These are phyloP conservation scores for Pseudachorutes palmiensis DNA, from an alignment of 1,140 invertebrate species.

Conservation along the genomic window DNA sequence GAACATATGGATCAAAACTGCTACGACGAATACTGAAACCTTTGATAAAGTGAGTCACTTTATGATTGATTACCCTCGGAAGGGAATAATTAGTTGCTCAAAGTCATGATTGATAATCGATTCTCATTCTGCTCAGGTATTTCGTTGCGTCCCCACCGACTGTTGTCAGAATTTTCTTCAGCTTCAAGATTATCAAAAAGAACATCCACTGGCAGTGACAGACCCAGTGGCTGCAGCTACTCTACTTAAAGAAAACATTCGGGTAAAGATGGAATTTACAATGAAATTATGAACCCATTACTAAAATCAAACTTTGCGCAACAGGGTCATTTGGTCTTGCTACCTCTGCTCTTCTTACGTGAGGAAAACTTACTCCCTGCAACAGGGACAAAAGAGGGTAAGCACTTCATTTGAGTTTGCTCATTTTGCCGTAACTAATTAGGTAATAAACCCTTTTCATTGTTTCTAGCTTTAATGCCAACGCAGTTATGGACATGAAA, in stretches of 20 bases:
- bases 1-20: constrained; percentile 67
- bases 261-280: constrained; percentile 44
- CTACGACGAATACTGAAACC: constrained; percentile 69
- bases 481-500: constrained; percentile 46
- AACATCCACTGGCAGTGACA: constrained; percentile 53
- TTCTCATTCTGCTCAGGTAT: constrained; percentile 48
- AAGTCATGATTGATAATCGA: background rate
- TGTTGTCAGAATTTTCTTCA: constrained; percentile 62
- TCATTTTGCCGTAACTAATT: background rate
- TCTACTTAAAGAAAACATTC: constrained; percentile 58
- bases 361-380: constrained; percentile 71
- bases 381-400: constrained; percentile 64
- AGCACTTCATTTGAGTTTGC: no score
- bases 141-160: constrained; percentile 75
- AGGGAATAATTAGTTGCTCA: no score
- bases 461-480: constrained; percentile 42
- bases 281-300: background rate
- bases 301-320: constrained; percentile 34
- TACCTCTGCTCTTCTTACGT: constrained; percentile 76
- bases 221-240: constrained; percentile 61
- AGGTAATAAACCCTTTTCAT: background rate
- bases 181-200: constrained; percentile 62
- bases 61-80: no score
- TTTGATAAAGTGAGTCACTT: constrained; percentile 64
- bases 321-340: constrained; percentile 72